Evolutionary conservation across 2,888 invertebrate genomes (phyloP).

Genomic region (Macrophya annulata): DNA sequence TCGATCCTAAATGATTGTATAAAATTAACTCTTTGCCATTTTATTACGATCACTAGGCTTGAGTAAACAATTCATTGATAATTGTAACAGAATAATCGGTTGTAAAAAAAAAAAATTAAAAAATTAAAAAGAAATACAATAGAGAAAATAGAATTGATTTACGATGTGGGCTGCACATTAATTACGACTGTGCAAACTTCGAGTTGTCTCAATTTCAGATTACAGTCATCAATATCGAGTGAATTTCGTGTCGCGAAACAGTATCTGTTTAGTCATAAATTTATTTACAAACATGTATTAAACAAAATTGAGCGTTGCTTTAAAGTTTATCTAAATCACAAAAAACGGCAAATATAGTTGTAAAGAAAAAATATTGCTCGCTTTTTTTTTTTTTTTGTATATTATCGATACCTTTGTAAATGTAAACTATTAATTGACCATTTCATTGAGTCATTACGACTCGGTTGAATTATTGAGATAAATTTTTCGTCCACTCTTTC

Average conservation of each 20-base stretch:
- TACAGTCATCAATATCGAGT: conserved; percentile 1
- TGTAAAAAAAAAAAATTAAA: background rate
- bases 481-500: conserved; percentile 1
- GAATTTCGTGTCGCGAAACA: background rate
- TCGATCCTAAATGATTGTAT: background rate
- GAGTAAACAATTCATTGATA: background rate
- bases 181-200: background rate
- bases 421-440: background rate
- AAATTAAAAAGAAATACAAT: no score
- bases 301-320: background rate
- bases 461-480: background rate
- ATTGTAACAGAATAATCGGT: background rate
- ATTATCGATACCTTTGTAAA: background rate
- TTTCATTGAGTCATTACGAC: conserved; percentile 18
- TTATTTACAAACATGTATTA: conserved; percentile 1
- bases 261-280: background rate
- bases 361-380: background rate
- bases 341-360: background rate
- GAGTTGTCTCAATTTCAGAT: background rate
- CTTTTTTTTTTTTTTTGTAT: background rate
- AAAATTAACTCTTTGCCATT: background rate
- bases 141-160: conserved; percentile 8
- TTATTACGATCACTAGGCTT: background rate
- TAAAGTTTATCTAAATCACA: background rate
- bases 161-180: conserved; percentile 10